Base-by-base conservation (phyloP, 2,888 invertebrate species). In the Coronaproctus castanopsis region DNA sequence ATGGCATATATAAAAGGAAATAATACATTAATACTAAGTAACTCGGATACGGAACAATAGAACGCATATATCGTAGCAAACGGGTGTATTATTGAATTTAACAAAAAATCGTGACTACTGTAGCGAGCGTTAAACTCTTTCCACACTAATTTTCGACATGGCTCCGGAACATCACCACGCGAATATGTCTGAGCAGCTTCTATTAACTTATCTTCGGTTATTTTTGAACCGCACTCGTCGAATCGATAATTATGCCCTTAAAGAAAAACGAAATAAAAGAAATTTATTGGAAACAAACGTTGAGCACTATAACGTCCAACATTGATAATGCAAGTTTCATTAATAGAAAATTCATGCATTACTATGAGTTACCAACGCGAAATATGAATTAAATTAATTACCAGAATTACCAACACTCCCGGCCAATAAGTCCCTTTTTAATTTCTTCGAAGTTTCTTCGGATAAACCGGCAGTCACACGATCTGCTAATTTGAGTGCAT, bases 171-270 rank as follows among this genome's bases (percentile, higher is more conserved):
- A 66, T 82, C 80, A 0, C 89, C 89, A 54, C 83, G 82, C 18
- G 86, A 82, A 67, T 87, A 88, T 67, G 83, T 81, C 1, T 84
- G 80, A 20, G 89, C 89, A 1, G 88, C 88, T 0, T 84, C 78
- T 0, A 88, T 82, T 36, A 89, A 69, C 66, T 84, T 81, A 61
- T 87, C 87, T 68, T 89, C 86, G 0, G 86, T 87, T 24, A 89
- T 75, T 68, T 86, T 87, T 53, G 82, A 79, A 19, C 81, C 80
- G 21, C 76, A 14, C 8, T 14, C 36, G 14, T 36, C 5, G 5
- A 36, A 36, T 36, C 36, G 36, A 36, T 36, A 36, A 36, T 36
- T 36, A 36, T 36, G 14, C 5, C 36, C 36, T 36, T 8, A 8
- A 5, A 14, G 14, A 36, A 36, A 5, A 14, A 36, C 5, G 8